These are phyloP conservation scores for Eupithecia pulchellata DNA, from an alignment of 2,888 invertebrate genomes.

Conservation along the genomic window DNA sequence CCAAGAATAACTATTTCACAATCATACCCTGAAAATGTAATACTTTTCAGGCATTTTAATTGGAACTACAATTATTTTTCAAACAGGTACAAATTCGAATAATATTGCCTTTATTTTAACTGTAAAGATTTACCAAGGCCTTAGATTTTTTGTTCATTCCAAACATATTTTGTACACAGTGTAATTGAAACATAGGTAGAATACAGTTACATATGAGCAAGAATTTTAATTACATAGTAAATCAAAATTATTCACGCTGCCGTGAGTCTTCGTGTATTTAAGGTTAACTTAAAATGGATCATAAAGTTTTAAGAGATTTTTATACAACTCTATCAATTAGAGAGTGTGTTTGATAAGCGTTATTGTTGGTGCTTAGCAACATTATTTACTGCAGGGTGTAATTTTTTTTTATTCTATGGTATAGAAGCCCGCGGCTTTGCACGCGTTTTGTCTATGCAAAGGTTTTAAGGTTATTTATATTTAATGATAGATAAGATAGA, in stretches of 20 bases:
- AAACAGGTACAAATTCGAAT: constrained; percentile 52
- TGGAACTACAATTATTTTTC: constrained; percentile 45
- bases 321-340: constrained; percentile 51
- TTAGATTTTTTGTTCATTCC: constrained; percentile 37
- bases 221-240: constrained; percentile 59
- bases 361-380: constrained; percentile 1
- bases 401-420: too few relatives aligned
- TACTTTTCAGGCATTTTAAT: constrained; percentile 45
- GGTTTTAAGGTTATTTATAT: too few relatives aligned
- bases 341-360: constrained; percentile 23
- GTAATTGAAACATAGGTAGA: constrained; percentile 50
- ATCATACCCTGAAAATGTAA: constrained; percentile 28
- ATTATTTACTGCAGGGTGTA: background rate
- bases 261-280: constrained; percentile 52
- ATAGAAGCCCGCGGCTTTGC: too few relatives aligned
- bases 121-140: constrained; percentile 34
- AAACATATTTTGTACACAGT: constrained; percentile 50
- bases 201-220: constrained; percentile 46
- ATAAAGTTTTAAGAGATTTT: constrained; percentile 54
- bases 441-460: too few relatives aligned
- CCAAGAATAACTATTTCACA: constrained; percentile 23
- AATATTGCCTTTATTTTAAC: constrained; percentile 44
- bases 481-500: too few relatives aligned
- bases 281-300: constrained; percentile 53
- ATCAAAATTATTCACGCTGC: constrained; percentile 63